Evolutionary conservation across 2,797 vertebrate genomes (phyloP), one percentile per base, ranked within the genome.

Genomic region (Synanceia verrucosa): DNA sequence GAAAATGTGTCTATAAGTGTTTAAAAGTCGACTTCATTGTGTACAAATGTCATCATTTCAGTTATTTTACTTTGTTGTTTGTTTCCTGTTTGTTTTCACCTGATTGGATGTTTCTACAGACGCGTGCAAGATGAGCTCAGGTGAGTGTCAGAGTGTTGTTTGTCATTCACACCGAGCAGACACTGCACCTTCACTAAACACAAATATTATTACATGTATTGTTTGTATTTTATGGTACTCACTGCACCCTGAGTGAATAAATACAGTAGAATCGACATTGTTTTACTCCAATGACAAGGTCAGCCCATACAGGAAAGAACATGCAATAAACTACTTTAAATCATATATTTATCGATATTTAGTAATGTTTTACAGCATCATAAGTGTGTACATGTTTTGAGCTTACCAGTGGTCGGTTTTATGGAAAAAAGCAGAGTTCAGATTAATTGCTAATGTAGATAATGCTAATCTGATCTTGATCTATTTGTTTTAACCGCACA

Each of bases 71-170:
- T 3, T 50, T 7, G 2, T 2, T 19, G 2, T 18, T 28, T 31
- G n/a, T 16, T 70, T 31, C 3, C 1, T 9, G 9, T 39, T 37
- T 71, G 62, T 14, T 33, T 36, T 14, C 11, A 31, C 14, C 31
- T 33, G 61, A 62, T 59, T 71, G 52, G 56, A 44, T 61, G 48
- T 43, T 51, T 61, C 43, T 9, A 39, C 39, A 60, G 18, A 26
- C n/a, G 36, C 23, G 39, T 61, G 29, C 10, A 69, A 31, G 33
- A 92, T 92, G 91, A 83, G 69, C 62, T 64, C 82, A 6, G 91
- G 91, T 92, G 85, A 91, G 89, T 84, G 48, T 67, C 24, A 31
- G 5, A 33, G 34, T 65, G 9, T 23, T 19, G 10, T 31, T 51
- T 50, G 6, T 47, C 12, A 43, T 41, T 73, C 18, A 53, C 21